phyloP scores from a whole-genome alignment of 92 coral and sea anemone genomes.

The Pocillopora meandrina region DNA sequence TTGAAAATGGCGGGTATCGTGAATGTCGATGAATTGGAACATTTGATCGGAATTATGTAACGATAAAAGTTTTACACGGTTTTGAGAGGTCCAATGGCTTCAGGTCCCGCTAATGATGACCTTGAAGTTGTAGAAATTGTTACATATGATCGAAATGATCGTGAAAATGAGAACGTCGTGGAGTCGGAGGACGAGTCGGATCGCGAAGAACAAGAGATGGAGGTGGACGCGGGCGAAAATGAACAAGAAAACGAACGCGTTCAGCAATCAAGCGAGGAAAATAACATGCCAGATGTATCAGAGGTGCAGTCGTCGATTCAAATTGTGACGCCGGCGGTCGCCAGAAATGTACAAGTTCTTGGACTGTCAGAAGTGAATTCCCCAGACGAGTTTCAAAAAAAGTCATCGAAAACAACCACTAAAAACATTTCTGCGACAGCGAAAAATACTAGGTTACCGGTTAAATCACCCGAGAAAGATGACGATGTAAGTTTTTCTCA shows the following conservation, averaged over 20 bases:
- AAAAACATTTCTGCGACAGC: slow-evolving; percentile 34
- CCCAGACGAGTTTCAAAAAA: slow-evolving; percentile 69
- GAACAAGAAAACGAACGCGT: not conserved
- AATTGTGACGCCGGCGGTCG: slow-evolving; percentile 7
- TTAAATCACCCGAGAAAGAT: slow-evolving; percentile 79
- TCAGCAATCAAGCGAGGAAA: slow-evolving; percentile 15
- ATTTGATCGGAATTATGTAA: not conserved
- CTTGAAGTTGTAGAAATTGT: not conserved
- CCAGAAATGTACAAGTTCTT: slow-evolving; percentile 5
- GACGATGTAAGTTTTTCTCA: slow-evolving; percentile 68
- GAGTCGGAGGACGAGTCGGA: not conserved
- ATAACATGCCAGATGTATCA: not conserved
- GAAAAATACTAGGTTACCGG: slow-evolving; percentile 50
- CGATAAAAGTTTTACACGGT: not conserved
- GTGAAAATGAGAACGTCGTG: not conserved
- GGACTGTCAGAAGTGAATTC: slow-evolving; percentile 48
- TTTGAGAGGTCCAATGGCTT: slow-evolving; percentile 12
- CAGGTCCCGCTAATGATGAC: not conserved
- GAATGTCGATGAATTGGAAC: slow-evolving; percentile 1
- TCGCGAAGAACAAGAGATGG: slow-evolving; percentile 34
- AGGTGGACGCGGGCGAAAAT: slow-evolving; percentile 11
- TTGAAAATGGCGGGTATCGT: slow-evolving; percentile 41
- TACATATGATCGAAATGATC: not conserved
- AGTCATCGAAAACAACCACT: slow-evolving; percentile 36
- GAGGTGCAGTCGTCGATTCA: slow-evolving; percentile 18